Conservation (phyloP, 2,888 invertebrate species). For the Lithophane ornitopus region DNA sequence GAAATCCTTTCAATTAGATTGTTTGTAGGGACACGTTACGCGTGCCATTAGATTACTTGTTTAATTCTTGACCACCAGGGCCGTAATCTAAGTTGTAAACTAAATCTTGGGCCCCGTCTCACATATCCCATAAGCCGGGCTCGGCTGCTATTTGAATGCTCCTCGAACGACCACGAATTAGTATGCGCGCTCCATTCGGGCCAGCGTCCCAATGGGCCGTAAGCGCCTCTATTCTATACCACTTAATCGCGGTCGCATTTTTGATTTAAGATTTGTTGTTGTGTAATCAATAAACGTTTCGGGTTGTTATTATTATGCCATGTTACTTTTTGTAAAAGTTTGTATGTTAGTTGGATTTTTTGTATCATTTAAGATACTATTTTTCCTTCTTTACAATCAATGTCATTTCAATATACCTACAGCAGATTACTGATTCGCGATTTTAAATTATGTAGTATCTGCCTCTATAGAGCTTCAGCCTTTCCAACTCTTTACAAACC, state of each 20-base stretch:
- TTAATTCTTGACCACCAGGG: slow-evolving; percentile 89
- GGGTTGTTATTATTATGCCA: background rate
- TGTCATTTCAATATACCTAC: background rate
- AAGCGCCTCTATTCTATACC: slow-evolving; percentile 81
- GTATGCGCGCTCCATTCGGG: slow-evolving; percentile 89
- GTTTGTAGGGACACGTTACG: slow-evolving; percentile 77
- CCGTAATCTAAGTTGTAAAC: slow-evolving; percentile 90
- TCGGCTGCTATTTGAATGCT: slow-evolving; percentile 87
- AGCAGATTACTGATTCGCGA: background rate
- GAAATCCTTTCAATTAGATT: slow-evolving; percentile 78
- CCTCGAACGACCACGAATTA: slow-evolving; percentile 87
- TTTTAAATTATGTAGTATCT: background rate
- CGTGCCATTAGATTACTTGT: slow-evolving; percentile 86
- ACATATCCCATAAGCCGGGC: slow-evolving; percentile 89
- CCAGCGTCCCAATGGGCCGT: slow-evolving; percentile 82
- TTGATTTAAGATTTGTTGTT: slow-evolving; percentile 56
- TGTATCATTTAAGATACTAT: no score
- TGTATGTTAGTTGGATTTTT: background rate
- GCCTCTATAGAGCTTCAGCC: background rate
- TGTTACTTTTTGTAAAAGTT: background rate
- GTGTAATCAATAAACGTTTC: slow-evolving; percentile 34
- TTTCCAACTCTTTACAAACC: background rate
- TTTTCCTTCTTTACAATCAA: no score
- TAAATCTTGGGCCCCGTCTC: slow-evolving; percentile 88
- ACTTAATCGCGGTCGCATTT: slow-evolving; percentile 58